Evolutionary conservation across 2,113 vertebrate species (phyloP), one percentile per base, ranked within the genome.

Genomic region (Ctenodactylus gundi): DNA sequence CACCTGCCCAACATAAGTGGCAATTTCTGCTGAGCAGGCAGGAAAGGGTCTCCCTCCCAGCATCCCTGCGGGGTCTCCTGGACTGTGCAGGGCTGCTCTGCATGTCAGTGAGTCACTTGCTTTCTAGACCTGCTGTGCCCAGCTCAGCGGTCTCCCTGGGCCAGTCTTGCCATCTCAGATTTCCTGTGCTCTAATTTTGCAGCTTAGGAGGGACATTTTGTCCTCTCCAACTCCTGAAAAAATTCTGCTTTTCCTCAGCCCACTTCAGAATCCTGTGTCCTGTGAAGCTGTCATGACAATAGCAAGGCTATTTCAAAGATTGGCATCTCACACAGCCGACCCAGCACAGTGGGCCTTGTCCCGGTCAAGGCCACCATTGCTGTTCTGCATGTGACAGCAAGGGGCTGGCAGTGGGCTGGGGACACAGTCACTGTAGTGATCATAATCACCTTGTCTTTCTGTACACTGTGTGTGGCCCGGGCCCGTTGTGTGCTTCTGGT

Each of bases 271-370:
- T 84, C 70, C 57, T 1, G 1, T 20, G 29, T 62, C 76, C 78
- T 6, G 23, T 51, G 85, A 81, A 41, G 23, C 14, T 20, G 23
- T 6, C 0, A 21, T 1, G 20, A 62, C 10, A 18, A 49, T 0
- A 0, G 6, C 6, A 44, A 55, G 0, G 11, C 41, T 0, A 0
- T 20, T 3, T 55, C 14, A 1, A 4, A 31, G 23, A 12, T 44
- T 21, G 9, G 70, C 34, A 18, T 68, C 10, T n/a, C 46, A 12
- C 46, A 12, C 23, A 0, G 11, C 49, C 13, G 29, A 18, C 27
- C 77, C 44, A 72, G 39, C 27, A n/a, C n/a, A 2, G 25, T 3
- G 8, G 51, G 21, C 1, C 9, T 51, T 34, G 15, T 9, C 17
- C 64, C 5, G 18, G 15, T 7, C 31, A 6, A 9, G 27, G 44